Evolutionary conservation across 2,797 vertebrate genomes (phyloP).

Genomic region (Silurus lanzhouensis): DNA sequence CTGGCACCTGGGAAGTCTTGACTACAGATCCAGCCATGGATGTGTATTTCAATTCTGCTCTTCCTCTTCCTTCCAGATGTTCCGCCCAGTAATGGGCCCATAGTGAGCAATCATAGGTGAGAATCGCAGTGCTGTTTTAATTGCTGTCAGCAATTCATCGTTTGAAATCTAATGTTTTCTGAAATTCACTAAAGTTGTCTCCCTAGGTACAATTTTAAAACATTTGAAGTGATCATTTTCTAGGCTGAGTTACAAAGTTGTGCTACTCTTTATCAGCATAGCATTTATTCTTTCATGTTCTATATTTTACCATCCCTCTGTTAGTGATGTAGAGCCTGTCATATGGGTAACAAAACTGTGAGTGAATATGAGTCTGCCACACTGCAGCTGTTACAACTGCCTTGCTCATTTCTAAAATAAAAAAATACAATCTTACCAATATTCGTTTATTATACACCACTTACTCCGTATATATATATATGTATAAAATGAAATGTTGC

Average conservation of each 20-base stretch:
- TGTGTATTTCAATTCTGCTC: conserved; percentile 36
- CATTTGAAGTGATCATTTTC: conserved; percentile 31
- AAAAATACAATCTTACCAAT: not conserved
- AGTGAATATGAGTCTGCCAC: not conserved
- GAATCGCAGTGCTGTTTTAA: conserved; percentile 42
- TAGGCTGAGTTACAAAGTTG: conserved; percentile 27
- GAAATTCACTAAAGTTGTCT: conserved; percentile 15
- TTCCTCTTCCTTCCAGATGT: conserved; percentile 46
- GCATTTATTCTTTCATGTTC: not conserved
- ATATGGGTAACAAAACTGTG: not conserved
- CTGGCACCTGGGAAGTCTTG: conserved; percentile 46
- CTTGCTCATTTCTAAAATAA: not conserved
- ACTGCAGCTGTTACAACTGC: not conserved
- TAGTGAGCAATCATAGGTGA: conserved; percentile 32
- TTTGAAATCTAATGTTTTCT: conserved; percentile 29
- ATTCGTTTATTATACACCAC: not conserved
- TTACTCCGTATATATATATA: not conserved
- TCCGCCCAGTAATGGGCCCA: conserved; percentile 37
- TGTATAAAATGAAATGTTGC: not conserved
- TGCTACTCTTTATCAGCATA: not conserved
- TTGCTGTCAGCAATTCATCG: conserved; percentile 32
- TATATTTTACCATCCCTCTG: not conserved
- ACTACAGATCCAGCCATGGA: conserved; percentile 38
- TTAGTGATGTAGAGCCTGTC: not conserved
- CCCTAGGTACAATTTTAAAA: conserved; percentile 42